Conservation (phyloP, 2,113 vertebrate genomes). For the Ammodytes marinus region DNA sequence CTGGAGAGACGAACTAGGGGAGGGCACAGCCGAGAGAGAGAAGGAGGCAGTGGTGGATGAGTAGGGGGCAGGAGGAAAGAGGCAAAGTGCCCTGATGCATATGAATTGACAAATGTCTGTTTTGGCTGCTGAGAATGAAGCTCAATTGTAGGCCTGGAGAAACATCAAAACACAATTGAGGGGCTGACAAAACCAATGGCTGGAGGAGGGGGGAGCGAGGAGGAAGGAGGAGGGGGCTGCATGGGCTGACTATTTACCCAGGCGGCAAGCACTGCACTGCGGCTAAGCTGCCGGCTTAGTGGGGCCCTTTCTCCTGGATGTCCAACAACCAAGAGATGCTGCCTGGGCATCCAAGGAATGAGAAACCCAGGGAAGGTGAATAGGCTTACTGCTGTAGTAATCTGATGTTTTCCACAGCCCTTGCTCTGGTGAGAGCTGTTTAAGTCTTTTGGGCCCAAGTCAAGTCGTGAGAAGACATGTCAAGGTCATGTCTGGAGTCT, state of each 20-base stretch:
- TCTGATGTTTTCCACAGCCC: background rate
- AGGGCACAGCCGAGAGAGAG: constrained; percentile 58
- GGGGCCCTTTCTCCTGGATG: constrained; percentile 7
- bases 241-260: constrained; percentile 12
- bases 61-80: constrained; percentile 53
- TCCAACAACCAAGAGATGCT: background rate
- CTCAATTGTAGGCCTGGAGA: constrained; percentile 87
- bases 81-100: constrained; percentile 83
- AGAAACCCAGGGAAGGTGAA: background rate
- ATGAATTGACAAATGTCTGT: constrained; percentile 94
- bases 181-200: constrained; percentile 86
- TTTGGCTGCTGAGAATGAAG: constrained; percentile 92
- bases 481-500: background rate
- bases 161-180: constrained; percentile 97
- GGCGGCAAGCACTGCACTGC: constrained; percentile 49
- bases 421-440: background rate
- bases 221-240: too few relatives aligned
- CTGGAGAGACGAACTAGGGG: constrained; percentile 76
- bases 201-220: constrained; percentile 52
- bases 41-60: constrained; percentile 36
- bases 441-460: background rate
- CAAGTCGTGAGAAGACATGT: background rate
- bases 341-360: background rate
- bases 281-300: constrained; percentile 50
- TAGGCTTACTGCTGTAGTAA: background rate